Evolutionary conservation across 2,113 vertebrate species (phyloP), one percentile per base, ranked within the genome.

Genomic region (Monarcha castaneiventris): DNA sequence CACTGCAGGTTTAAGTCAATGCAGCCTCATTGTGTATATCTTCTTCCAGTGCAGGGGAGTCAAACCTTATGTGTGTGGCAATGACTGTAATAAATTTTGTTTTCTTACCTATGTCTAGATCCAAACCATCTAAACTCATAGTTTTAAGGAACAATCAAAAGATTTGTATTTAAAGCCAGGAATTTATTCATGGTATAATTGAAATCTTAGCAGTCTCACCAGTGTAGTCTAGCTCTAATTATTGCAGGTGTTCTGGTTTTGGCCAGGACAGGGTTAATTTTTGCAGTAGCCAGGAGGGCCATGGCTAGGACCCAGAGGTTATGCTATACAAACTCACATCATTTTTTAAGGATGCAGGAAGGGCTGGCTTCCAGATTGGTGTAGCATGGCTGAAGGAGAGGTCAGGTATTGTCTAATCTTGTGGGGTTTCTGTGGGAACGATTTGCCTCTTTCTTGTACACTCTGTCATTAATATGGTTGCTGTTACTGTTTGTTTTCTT

Each of bases 301-400:
- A 11, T 61, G 46, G 17, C 26, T 48, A 48, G 29, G 39, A 61
- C 7, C 4, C 25, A 21, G 39, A 54, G 17, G 21, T 82, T 67
- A 15, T 54, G 21, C 21, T 59, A 18, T 52, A 59, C 1, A 1
- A 39, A 29, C 16, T 44, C 32, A 67, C 12, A 59, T 52, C 0
- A n/a, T 61, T 46, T 80, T 59, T 37, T 39, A 33, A 33, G 29
- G 46, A 46, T 39, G 6, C 19, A 37, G 10, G 37, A 46, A 52
- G 39, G 19, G 14, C 39, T 41, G 21, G 3, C 7, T 82, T 68
- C 16, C 23, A 48, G 29, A 8, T 14, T 68, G 46, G 7, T 67
- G 7, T 22, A 61, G 29, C 0, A 0, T 30, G n/a, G 16, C 11
- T 30, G 37, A 59, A 58, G 37, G 33, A 67, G n/a, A 23, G 9